Conservation (phyloP, 2,888 invertebrate genomes). For the Uloborus plumipes region DNA sequence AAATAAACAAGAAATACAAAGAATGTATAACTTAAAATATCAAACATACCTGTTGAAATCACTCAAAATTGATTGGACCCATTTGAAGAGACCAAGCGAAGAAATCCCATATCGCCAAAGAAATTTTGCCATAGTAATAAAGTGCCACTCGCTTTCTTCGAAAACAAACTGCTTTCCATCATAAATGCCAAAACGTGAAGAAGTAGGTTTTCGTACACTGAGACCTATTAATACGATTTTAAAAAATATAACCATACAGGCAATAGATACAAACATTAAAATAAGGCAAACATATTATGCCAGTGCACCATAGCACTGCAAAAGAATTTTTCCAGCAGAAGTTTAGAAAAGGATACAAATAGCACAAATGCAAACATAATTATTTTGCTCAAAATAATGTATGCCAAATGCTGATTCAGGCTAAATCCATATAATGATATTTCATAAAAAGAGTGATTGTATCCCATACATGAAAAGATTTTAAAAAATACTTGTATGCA, state of each 20-base stretch:
- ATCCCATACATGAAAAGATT: too few species aligned
- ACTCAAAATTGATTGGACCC: slow-evolving; percentile 71
- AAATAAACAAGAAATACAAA: not conserved
- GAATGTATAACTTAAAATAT: not conserved
- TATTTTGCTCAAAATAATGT: too few species aligned
- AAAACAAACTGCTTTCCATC: slow-evolving; percentile 75
- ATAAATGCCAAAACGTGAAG: slow-evolving; percentile 73
- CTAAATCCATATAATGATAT: too few species aligned
- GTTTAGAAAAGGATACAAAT: too few species aligned
- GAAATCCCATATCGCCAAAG: slow-evolving; percentile 76
- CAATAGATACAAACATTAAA: too few species aligned
- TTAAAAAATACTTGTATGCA: too few species aligned
- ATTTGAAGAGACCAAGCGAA: slow-evolving; percentile 72
- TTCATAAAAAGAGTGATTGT: too few species aligned
- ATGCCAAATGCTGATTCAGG: too few species aligned
- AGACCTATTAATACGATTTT: not conserved
- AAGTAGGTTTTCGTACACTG: slow-evolving; percentile 63
- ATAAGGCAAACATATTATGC: too few species aligned
- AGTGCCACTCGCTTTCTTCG: slow-evolving; percentile 73
- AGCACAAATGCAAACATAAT: too few species aligned
- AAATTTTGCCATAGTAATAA: slow-evolving; percentile 73
- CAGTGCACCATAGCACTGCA: too few species aligned
- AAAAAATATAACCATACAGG: not conserved
- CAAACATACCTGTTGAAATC: slow-evolving; percentile 72
- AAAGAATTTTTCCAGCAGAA: too few species aligned